These are phyloP conservation scores for Drosophila paulistorum DNA, from an alignment of 1,140 invertebrate genomes.

Conservation along the genomic window DNA sequence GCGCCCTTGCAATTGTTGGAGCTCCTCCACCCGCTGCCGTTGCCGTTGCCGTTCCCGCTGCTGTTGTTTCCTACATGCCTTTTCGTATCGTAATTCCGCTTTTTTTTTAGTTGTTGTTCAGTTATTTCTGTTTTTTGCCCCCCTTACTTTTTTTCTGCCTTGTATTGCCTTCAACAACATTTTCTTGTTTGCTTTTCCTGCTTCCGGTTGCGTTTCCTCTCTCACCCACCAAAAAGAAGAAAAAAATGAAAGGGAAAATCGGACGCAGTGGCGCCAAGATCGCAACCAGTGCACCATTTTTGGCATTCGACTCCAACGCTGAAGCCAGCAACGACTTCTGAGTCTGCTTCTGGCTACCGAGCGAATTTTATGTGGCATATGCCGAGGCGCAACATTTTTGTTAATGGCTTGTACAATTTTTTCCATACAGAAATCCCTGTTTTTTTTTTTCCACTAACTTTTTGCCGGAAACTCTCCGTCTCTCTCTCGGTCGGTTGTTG, in stretches of 20 bases:
- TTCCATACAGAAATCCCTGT: constrained; percentile 63
- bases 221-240: constrained; percentile 11
- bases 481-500: neutral
- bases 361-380: constrained; percentile 76
- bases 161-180: constrained; percentile 43
- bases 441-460: constrained; percentile 37
- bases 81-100: constrained; percentile 59
- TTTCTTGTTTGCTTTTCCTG: constrained; percentile 74
- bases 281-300: constrained; percentile 68
- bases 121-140: constrained; percentile 30
- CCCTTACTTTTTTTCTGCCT: constrained; percentile 16
- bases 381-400: constrained; percentile 78
- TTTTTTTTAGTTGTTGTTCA: constrained; percentile 30
- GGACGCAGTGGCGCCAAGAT: constrained; percentile 67
- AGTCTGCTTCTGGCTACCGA: constrained; percentile 24
- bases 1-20: constrained; percentile 55
- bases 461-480: constrained; percentile 56
- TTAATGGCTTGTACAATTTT: constrained; percentile 77
- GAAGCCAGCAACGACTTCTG: constrained; percentile 12
- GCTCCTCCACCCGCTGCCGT: constrained; percentile 17
- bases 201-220: constrained; percentile 57
- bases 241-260: constrained; percentile 1
- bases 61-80: constrained; percentile 67
- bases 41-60: constrained; percentile 27
- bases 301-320: constrained; percentile 53